Conservation (phyloP, 2,888 invertebrate genomes). For the Willowsia nigromaculata region DNA sequence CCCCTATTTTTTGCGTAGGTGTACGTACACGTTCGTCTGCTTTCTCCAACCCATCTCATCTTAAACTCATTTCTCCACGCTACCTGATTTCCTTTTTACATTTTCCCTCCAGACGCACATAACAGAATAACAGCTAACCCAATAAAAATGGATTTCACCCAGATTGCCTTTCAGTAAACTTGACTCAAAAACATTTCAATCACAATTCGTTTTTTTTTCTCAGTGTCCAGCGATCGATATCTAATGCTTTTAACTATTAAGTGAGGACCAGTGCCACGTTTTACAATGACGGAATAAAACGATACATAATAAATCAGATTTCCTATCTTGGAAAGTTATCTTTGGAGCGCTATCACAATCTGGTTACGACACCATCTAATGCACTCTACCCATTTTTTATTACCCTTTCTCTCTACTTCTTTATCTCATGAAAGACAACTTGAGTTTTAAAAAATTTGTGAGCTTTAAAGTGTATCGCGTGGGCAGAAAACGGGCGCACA, state of each 20-base stretch:
- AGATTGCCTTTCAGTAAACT: not conserved
- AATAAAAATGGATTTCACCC: not conserved
- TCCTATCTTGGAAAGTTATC: not conserved
- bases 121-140: not conserved
- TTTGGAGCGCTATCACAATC: not conserved
- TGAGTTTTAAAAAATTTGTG: too few species aligned
- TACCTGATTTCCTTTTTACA: not conserved
- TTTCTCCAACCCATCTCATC: not conserved
- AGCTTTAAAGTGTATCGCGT: too few species aligned
- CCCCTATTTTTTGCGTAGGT: not conserved
- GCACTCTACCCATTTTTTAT: not conserved
- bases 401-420: not conserved
- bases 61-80: not conserved
- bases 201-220: not conserved
- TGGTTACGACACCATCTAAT: not conserved
- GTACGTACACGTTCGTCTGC: not conserved
- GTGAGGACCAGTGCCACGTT: not conserved
- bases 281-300: not conserved
- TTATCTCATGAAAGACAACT: too few species aligned
- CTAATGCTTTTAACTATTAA: slow-evolving; percentile 5
- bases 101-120: not conserved
- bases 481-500: too few species aligned
- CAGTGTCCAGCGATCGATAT: not conserved
- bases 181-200: not conserved
- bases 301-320: not conserved